Conservation (phyloP, 2,113 vertebrate species). For the Perca fluviatilis region DNA sequence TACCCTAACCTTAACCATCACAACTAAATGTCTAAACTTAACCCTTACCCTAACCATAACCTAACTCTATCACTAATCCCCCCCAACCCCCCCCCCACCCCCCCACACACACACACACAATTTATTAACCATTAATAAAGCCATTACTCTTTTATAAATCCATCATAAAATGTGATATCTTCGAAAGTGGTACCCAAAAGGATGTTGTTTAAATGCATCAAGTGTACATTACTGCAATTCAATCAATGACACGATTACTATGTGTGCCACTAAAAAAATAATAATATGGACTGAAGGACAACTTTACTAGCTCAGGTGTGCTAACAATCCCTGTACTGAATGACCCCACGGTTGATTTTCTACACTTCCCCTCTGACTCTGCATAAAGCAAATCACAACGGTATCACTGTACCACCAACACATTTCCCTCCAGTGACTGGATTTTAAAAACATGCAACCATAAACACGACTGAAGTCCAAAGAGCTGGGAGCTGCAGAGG, state of each 20-base stretch:
- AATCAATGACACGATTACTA: neutral
- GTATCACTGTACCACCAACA: neutral
- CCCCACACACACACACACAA: no score
- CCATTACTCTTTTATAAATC: no score
- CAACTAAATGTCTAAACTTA: no score
- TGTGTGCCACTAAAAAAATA: neutral
- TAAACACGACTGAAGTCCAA: neutral
- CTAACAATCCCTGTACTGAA: neutral
- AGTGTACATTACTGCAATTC: neutral
- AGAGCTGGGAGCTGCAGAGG: slow-evolving; percentile 5
- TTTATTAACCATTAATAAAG: no score
- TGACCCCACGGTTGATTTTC: neutral
- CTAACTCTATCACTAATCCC: no score
- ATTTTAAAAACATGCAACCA: slow-evolving; percentile 13
- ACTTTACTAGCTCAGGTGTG: neutral
- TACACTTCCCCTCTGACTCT: neutral
- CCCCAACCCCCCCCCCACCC: no score
- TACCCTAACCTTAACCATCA: no score
- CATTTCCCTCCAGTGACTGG: neutral
- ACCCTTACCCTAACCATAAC: no score
- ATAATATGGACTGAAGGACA: neutral
- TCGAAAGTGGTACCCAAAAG: neutral
- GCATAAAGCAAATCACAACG: neutral
- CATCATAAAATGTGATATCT: no score
- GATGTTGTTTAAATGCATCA: neutral